phyloP scores from a whole-genome alignment of 1,140 invertebrate species.

The Scylla paramamosain region DNA sequence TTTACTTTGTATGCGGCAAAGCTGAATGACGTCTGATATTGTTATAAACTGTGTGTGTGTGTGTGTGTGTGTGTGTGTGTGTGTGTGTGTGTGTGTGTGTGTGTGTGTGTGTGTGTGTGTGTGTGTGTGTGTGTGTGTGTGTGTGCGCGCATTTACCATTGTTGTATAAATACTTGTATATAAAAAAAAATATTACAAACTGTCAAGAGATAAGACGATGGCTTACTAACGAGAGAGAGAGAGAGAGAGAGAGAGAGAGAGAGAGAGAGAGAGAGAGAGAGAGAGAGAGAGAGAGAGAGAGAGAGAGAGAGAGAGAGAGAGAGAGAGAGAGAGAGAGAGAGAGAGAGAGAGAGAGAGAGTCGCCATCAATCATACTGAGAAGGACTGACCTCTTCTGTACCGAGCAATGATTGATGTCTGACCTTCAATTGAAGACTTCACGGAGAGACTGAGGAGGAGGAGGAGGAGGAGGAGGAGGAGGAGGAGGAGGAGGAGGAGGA shows the following conservation, averaged over 20 bases:
- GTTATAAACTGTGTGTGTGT: not conserved
- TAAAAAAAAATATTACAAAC: not conserved
- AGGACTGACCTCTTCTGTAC: constrained; percentile 10
- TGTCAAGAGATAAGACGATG: not conserved
- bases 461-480: constrained; percentile 30
- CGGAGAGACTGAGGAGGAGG: not conserved
- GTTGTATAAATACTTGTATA: not conserved
- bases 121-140: not conserved
- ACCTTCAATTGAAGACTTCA: constrained; percentile 3
- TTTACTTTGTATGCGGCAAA: not conserved
- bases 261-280: constrained; percentile 16
- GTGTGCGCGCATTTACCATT: not conserved
- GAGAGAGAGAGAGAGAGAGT: not conserved
- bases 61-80: constrained; percentile 20
- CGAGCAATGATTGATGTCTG: not conserved
- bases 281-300: constrained; percentile 20
- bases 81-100: constrained; percentile 18
- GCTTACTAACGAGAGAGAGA: not conserved
- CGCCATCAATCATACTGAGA: not conserved
- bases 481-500: constrained; percentile 7
- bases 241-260: constrained; percentile 3
- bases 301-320: constrained; percentile 20
- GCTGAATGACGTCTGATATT: not conserved
- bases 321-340: constrained; percentile 20
- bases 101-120: not conserved